These are phyloP conservation scores for Pelagia noctiluca DNA, from an alignment of 30 jellyfish, hydroid and myxozoan genomes.

Conservation along the genomic window DNA sequence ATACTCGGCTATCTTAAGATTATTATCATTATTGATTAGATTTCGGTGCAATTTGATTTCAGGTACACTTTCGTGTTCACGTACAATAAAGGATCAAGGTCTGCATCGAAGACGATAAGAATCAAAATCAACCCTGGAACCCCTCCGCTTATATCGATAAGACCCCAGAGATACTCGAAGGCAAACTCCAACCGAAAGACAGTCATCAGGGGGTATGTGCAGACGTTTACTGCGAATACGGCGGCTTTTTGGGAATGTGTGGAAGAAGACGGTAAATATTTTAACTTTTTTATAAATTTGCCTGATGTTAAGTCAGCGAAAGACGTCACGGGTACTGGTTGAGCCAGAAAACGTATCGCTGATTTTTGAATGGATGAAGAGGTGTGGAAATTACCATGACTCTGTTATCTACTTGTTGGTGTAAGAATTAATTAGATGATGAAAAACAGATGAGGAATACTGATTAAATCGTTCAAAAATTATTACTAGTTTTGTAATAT, in stretches of 20 bases:
- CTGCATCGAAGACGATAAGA: slow-evolving; percentile 42
- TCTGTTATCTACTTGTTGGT: no score
- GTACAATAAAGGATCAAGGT: slow-evolving; percentile 64
- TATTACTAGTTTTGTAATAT: no score
- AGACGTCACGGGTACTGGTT: no score
- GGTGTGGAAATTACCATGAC: no score
- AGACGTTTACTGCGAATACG: slow-evolving; percentile 9
- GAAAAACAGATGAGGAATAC: no score
- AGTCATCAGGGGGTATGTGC: slow-evolving; percentile 51
- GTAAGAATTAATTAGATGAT: no score
- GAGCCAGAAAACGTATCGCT: no score
- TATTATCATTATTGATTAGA: background rate
- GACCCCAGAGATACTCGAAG: slow-evolving; percentile 58
- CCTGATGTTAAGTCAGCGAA: no score
- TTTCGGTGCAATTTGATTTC: background rate
- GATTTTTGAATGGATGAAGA: no score
- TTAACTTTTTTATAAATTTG: background rate
- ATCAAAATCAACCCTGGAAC: slow-evolving; percentile 65
- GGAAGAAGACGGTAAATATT: slow-evolving; percentile 44
- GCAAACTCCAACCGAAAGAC: slow-evolving; percentile 44
- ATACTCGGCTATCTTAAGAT: no score
- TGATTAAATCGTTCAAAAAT: no score
- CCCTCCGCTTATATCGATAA: slow-evolving; percentile 67
- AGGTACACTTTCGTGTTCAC: slow-evolving; percentile 66
- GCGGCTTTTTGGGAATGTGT: slow-evolving; percentile 74